A percentile compares a stretch with the other conserved stretches of the same genome.
phyloP scores from a whole-genome alignment of 1,140 invertebrate species.

The Drosophila parabipectinata region DNA sequence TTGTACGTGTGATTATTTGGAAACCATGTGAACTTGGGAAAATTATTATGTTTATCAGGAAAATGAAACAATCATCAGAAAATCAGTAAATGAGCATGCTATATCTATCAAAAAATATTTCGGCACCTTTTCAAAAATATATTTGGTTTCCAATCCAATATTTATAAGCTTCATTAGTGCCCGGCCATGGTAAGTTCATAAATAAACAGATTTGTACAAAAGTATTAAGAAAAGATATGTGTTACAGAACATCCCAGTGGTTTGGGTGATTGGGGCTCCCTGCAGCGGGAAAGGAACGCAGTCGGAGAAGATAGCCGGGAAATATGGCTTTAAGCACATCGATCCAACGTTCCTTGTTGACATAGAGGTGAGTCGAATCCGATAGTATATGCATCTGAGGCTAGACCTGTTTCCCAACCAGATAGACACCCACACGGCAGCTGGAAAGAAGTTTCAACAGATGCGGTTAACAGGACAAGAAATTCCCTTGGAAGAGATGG shows the following conservation, averaged over 20 bases:
- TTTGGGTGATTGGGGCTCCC: constrained; percentile 52
- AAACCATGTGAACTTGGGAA: constrained; percentile 4
- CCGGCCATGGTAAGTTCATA: constrained; percentile 33
- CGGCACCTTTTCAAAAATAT: background rate
- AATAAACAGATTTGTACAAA: background rate
- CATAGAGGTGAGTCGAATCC: constrained; percentile 18
- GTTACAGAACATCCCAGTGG: constrained; percentile 26
- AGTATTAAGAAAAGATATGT: background rate
- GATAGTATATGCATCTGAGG: background rate
- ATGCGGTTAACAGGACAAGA: background rate
- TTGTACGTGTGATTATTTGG: constrained; percentile 22
- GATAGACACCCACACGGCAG: background rate
- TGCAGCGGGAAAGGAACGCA: constrained; percentile 51
- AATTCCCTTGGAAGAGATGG: constrained; percentile 11
- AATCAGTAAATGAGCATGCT: background rate
- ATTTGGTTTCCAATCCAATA: constrained; percentile 9
- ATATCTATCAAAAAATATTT: constrained; percentile 29
- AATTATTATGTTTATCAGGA: constrained; percentile 15
- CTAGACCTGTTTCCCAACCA: background rate
- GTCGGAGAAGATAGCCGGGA: constrained; percentile 19
- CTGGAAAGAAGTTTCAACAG: background rate
- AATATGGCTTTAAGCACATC: constrained; percentile 41
- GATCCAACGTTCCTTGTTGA: constrained; percentile 30
- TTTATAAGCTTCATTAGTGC: background rate
- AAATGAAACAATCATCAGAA: background rate